These are phyloP conservation scores for Papilio gigon DNA, from an alignment of 2,888 invertebrate species.

Conservation along the genomic window DNA sequence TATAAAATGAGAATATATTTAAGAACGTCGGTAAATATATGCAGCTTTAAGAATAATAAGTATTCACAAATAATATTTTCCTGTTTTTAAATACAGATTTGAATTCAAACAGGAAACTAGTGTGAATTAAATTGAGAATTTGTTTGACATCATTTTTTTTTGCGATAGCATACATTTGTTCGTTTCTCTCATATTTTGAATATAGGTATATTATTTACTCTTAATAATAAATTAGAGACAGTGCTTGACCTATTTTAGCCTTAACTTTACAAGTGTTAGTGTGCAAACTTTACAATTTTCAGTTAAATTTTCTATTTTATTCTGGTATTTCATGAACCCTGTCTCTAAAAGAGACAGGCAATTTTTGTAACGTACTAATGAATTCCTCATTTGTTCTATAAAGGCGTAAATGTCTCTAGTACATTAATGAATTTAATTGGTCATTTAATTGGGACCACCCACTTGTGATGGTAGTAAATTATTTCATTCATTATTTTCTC, in stretches of 20 bases:
- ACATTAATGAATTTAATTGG: neutral
- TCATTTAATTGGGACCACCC: neutral
- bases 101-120: neutral
- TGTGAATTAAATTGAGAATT: neutral
- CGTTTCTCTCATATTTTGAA: too few relatives aligned
- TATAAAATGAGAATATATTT: too few relatives aligned
- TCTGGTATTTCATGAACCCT: too few relatives aligned
- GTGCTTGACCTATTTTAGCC: too few relatives aligned
- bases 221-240: too few relatives aligned
- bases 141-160: neutral
- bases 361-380: neutral
- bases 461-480: constrained; percentile 15
- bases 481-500: constrained; percentile 34
- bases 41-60: too few relatives aligned
- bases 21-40: too few relatives aligned
- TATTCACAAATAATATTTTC: neutral
- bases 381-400: neutral
- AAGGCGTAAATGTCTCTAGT: neutral
- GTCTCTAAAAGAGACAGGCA: neutral
- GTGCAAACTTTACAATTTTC: too few relatives aligned
- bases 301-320: too few relatives aligned
- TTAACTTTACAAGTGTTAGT: too few relatives aligned
- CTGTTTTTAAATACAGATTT: neutral
- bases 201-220: too few relatives aligned
- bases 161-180: too few relatives aligned